Base-by-base conservation (phyloP, 2,113 vertebrate genomes). In the Heptranchias perlo region DNA sequence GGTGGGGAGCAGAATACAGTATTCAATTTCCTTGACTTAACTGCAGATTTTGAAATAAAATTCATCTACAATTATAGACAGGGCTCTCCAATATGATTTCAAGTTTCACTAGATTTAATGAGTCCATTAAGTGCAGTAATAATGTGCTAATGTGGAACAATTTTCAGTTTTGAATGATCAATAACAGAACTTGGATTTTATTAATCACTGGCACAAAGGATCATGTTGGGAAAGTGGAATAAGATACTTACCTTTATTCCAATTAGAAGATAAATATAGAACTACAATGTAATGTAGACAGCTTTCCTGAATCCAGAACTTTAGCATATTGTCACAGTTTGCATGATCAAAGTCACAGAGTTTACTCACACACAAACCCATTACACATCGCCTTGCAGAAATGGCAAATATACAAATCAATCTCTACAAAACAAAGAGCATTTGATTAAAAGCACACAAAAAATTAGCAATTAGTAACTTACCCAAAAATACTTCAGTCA, bases 401-500 rank as follows among this genome's bases (percentile, higher is more conserved):
- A n/a, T n/a, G n/a, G n/a, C n/a, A 95, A 95, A 95, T 73, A 69
- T 52, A 23, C 10, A 69, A 95, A 67, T 94, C n/a, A 89, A 91
- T 11, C 31, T 52, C 1, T 35, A 58, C 28, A 35, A 14, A 35
- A 14, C 25, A 65, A 67, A 28, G 39, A 65, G 3, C 94, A 95
- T 69, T 69, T 95, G 49, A 49, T 11, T 49, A 16, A 95, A 47
- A 35, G 47, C 25, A 49, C 44, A 73, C 64, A 31, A 95, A 95
- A 69, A 73, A 69, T 52, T 14, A 31, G 1, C 44, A 69, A 69
- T 61, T 52, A 73, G 13, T 10, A 95, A 65, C 28, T 49, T 4
- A 95, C 94, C 94, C n/a, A 23, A 95, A 65, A 44, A 47, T 31
- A 73, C 14, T 95, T 69, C 13, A 49, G 35, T 16, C 62, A 69